phyloP scores from a whole-genome alignment of 2,113 vertebrate species.

The Elephas maximus region DNA sequence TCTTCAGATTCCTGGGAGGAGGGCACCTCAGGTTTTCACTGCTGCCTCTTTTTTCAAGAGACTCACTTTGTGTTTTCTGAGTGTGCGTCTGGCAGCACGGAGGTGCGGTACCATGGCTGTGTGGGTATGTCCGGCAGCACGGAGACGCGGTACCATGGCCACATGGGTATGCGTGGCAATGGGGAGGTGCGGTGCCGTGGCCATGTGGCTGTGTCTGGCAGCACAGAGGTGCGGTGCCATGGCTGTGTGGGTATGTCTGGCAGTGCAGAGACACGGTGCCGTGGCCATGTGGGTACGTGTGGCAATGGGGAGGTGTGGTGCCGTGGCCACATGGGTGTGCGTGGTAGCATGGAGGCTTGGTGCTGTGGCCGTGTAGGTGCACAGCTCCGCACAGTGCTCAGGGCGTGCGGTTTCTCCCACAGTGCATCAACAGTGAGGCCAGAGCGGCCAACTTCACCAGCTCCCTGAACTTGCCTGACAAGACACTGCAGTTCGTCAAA shows the following conservation, averaged over 20 bases:
- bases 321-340: rapidly evolving
- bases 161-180: rapidly evolving
- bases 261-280: too few species aligned
- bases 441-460: slow-evolving; percentile 92
- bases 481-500: slow-evolving; percentile 97
- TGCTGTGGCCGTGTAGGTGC: too few species aligned
- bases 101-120: rapidly evolving
- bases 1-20: not conserved
- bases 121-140: too few species aligned
- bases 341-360: rapidly evolving
- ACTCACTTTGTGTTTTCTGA: rapidly evolving
- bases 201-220: rapidly evolving
- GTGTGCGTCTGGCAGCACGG: not conserved
- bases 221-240: rapidly evolving
- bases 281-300: rapidly evolving
- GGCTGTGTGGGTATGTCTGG: too few species aligned
- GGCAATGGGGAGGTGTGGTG: too few species aligned
- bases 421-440: slow-evolving; percentile 95
- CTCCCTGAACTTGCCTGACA: slow-evolving; percentile 96
- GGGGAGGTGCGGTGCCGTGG: too few species aligned
- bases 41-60: not conserved
- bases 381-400: not conserved
- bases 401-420: not conserved
- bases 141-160: too few species aligned
- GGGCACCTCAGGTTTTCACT: not conserved